A percentile compares a stretch with the other conserved stretches of the same genome.
phyloP scores from a whole-genome alignment of 1,140 invertebrate genomes.

The Calliopsis andreniformis region DNA sequence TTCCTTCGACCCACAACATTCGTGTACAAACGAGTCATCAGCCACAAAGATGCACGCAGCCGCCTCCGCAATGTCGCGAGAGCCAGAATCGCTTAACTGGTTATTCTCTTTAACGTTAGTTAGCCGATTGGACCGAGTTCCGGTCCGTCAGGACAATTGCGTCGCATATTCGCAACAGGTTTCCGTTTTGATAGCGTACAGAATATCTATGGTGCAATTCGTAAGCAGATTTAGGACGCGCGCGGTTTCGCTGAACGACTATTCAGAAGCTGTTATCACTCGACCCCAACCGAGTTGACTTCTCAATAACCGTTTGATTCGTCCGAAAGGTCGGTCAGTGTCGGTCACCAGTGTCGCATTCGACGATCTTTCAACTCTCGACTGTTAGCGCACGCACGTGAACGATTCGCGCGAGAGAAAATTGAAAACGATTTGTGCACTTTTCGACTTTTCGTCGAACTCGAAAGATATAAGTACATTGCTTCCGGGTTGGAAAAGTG shows the following conservation, averaged over 20 bases:
- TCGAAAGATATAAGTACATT: background rate
- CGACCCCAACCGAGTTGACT: constrained; percentile 8
- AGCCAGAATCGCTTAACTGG: background rate
- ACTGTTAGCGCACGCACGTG: background rate
- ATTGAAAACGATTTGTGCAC: too few relatives aligned
- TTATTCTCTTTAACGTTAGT: constrained; percentile 16
- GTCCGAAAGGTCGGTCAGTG: constrained; percentile 28
- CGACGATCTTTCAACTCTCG: background rate
- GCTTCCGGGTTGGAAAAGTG: constrained; percentile 16
- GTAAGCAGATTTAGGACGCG: constrained; percentile 9
- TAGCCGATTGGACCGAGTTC: constrained; percentile 21
- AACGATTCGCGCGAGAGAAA: background rate
- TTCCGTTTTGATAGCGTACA: background rate
- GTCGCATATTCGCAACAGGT: constrained; percentile 5
- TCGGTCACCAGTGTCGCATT: constrained; percentile 2
- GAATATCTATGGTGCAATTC: background rate
- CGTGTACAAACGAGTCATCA: too few relatives aligned
- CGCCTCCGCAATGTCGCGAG: constrained; percentile 21
- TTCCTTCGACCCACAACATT: too few relatives aligned
- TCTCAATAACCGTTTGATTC: constrained; percentile 12
- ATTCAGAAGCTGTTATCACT: background rate
- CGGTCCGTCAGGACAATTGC: constrained; percentile 14
- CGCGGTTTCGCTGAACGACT: background rate
- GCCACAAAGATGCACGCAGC: constrained; percentile 2
- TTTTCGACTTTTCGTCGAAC: background rate